Evolutionary conservation across 2,888 invertebrate species (phyloP).

Genomic region (Lucinisca nassula): DNA sequence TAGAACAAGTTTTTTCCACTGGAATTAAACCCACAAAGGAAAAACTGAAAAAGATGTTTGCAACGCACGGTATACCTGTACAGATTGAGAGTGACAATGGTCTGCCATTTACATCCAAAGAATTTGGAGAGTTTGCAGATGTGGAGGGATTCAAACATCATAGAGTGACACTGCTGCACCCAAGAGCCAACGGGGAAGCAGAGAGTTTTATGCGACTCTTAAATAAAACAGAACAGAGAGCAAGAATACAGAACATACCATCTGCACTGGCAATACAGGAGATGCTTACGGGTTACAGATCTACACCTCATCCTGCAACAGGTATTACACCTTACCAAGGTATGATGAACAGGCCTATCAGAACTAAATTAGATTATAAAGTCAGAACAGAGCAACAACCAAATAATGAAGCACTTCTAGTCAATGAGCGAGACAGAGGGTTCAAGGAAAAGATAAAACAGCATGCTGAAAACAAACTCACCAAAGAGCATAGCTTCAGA

Average conservation of each 20-base stretch:
- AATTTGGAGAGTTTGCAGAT: neutral
- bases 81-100: neutral
- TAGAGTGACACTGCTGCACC: neutral
- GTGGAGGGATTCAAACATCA: neutral
- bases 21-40: no score
- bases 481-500: constrained; percentile 21
- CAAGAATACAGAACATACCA: neutral
- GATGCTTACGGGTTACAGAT: constrained; percentile 52
- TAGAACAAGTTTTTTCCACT: no score
- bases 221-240: neutral
- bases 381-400: neutral
- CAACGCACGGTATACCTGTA: neutral
- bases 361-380: constrained; percentile 41
- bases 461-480: neutral
- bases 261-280: constrained; percentile 33
- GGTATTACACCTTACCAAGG: constrained; percentile 49
- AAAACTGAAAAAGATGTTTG: no score
- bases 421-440: neutral
- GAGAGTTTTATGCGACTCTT: no score
- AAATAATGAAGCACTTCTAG: neutral
- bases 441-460: constrained; percentile 1
- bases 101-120: neutral
- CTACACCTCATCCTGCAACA: constrained; percentile 56
- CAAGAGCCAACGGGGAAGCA: no score
- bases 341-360: constrained; percentile 21